Conservation (phyloP, 2,113 vertebrate genomes). For the Cichladusa arquata region DNA sequence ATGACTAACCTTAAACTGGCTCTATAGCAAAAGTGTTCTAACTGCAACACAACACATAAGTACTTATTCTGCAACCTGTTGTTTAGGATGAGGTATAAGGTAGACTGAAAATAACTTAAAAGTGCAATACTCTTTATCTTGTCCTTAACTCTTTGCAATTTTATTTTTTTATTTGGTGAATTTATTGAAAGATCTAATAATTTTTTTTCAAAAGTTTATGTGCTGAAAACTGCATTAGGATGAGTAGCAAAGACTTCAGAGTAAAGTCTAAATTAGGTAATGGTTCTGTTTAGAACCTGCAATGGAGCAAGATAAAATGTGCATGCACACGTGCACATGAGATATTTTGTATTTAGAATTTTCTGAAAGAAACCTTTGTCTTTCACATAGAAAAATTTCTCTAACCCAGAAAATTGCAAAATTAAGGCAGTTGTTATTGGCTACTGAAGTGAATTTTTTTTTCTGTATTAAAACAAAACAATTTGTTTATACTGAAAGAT, state of each 20-base stretch:
- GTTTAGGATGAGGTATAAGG: not conserved
- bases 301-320: not conserved
- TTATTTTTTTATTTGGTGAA: not conserved
- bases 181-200: not conserved
- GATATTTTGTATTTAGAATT: not conserved
- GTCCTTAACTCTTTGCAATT: not conserved
- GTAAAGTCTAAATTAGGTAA: not conserved
- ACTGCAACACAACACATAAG: not conserved
- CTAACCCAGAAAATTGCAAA: not conserved
- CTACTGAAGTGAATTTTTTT: not conserved
- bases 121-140: not conserved
- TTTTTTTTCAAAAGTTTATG: not conserved
- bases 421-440: not conserved
- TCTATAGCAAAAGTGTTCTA: not conserved
- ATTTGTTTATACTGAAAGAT: not conserved
- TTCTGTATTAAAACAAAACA: not conserved
- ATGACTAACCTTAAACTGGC: not conserved
- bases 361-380: not conserved
- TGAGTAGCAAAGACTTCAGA: not conserved
- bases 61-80: not conserved
- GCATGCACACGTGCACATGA: fast-evolving
- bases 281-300: not conserved
- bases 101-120: not conserved
- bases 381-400: not conserved
- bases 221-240: not conserved